Evolutionary conservation across 2,113 vertebrate species (phyloP).

Genomic region (Pterocles gutturalis): DNA sequence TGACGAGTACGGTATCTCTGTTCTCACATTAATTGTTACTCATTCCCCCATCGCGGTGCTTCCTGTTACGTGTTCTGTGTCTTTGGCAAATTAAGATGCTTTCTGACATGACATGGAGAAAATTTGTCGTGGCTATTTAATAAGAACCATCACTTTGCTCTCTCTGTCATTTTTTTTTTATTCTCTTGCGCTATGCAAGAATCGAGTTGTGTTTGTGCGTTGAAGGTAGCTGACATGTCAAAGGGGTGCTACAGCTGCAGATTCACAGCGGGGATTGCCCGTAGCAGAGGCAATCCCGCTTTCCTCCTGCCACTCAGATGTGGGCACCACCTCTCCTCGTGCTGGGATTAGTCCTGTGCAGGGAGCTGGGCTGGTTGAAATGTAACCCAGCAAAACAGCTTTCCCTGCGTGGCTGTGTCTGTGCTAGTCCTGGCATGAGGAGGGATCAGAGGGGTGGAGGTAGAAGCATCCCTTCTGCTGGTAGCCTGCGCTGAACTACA

Average conservation of each 20-base stretch:
- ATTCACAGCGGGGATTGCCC: rapidly evolving
- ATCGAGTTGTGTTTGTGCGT: rapidly evolving
- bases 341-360: neutral
- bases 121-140: neutral
- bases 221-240: rapidly evolving
- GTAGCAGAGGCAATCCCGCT: neutral
- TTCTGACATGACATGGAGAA: rapidly evolving
- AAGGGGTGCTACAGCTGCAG: neutral
- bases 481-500: neutral
- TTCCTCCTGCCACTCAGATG: rapidly evolving
- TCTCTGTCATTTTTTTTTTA: neutral
- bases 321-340: neutral
- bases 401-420: neutral
- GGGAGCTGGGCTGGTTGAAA: neutral
- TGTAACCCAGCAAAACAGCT: neutral
- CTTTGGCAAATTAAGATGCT: neutral
- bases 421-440: neutral
- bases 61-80: neutral
- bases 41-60: neutral
- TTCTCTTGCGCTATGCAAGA: neutral
- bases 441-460: neutral
- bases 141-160: neutral
- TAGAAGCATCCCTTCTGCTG: neutral
- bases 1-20: neutral
- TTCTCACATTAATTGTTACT: neutral